Evolutionary conservation across 2,113 vertebrate species (phyloP), one percentile per base, ranked within the genome.

Genomic region (Semicossyphus pulcher): DNA sequence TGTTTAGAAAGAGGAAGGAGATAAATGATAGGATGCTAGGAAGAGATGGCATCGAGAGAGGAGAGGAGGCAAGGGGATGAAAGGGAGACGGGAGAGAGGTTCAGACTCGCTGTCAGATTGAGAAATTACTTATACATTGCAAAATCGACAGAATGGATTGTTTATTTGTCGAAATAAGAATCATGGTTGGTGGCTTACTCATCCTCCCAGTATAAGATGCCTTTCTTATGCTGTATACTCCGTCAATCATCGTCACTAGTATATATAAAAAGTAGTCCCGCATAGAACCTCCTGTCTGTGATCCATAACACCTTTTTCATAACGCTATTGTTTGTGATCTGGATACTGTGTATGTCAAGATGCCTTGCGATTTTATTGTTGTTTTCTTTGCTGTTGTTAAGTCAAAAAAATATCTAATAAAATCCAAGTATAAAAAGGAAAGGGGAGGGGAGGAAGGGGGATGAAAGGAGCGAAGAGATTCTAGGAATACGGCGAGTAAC

Each of bases 381-480:
- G 1, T 16, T 18, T 42, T 42, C 16, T n/a, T 42, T 42, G 16
- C 18, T 44, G 5, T 9, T n/a, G 18, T 44, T 44, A 8, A 2
- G 18, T 44, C 18, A n/a, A n/a, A n/a, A 15, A n/a, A 7, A 20
- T 18, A 39, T 39, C 37, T 4, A 39, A 15, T 44, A 12, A 44
- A 44, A 44, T 44, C 11, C 37, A 20, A n/a, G 39, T 18, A 42
- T 42, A n/a, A n/a, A n/a, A 42, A 7, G 39, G 21, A 26, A 28
- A 12, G 32, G 39, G 60, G 48, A 54, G 39, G n/a, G 26, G 42
- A 18, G 36, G 37, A 47, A 67, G 58, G 47, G 12, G 20, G 64
- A 84, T 61, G 67, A 76, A 72, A 57, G 58, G 45, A 32, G 59
- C 64, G 62, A 77, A 49, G 68, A 82, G 86, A 83, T 80, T 78